phyloP scores from a whole-genome alignment of 2,888 invertebrate species.

The Eupithecia subfuscata region DNA sequence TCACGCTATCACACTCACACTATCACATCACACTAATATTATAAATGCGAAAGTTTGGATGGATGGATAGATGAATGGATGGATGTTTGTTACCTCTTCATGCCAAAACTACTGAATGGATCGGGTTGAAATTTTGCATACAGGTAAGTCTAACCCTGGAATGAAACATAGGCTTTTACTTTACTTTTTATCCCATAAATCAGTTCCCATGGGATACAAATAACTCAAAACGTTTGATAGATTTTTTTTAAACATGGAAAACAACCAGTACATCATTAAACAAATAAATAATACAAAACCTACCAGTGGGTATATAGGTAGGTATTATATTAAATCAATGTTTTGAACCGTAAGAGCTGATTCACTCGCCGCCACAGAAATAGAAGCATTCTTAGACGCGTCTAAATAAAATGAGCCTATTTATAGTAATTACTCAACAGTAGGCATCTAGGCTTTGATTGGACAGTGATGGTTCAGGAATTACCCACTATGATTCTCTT shows the following conservation, averaged over 20 bases:
- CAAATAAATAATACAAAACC: not conserved
- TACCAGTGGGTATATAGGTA: not conserved
- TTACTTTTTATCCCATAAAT: no score
- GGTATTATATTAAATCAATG: not conserved
- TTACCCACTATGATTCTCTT: not conserved
- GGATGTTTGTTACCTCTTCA: no score
- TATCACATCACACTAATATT: no score
- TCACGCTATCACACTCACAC: no score
- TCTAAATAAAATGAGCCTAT: constrained; percentile 37
- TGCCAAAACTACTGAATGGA: no score
- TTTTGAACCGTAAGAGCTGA: constrained; percentile 22
- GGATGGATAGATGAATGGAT: no score
- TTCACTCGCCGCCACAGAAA: constrained; percentile 31
- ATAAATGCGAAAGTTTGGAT: no score
- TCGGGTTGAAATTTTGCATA: no score
- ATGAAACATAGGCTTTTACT: no score
- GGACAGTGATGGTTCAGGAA: not conserved
- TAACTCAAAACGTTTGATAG: no score
- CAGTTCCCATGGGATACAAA: no score
- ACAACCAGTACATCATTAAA: not conserved
- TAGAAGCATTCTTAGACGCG: constrained; percentile 35
- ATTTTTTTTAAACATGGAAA: not conserved
- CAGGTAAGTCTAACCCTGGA: no score
- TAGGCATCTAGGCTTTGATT: not conserved
- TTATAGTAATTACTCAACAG: constrained; percentile 34